Evolutionary conservation across 2,888 invertebrate genomes (phyloP).

Genomic region (Drosophila formosana): DNA sequence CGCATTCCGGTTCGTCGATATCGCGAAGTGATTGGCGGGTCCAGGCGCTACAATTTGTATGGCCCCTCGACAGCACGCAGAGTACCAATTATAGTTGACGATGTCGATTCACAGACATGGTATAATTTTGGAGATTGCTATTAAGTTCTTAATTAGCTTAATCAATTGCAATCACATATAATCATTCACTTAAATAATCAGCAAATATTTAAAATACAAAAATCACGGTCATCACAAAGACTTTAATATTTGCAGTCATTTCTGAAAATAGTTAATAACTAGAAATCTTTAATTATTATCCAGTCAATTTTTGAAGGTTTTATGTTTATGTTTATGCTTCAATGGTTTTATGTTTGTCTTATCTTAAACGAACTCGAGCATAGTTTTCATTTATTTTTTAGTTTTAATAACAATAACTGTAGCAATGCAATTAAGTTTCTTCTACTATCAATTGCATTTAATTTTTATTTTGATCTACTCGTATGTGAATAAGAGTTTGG

Average conservation of each 20-base stretch:
- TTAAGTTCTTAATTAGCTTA: slow-evolving; percentile 39
- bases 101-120: slow-evolving; percentile 61
- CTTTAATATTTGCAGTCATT: background rate
- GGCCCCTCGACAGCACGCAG: slow-evolving; percentile 42
- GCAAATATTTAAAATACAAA: background rate
- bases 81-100: slow-evolving; percentile 51
- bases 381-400: too few relatives aligned
- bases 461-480: too few relatives aligned
- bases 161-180: background rate
- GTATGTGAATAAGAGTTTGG: too few relatives aligned
- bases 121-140: slow-evolving; percentile 70
- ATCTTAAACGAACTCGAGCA: too few relatives aligned
- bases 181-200: background rate
- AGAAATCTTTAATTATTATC: too few relatives aligned
- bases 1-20: slow-evolving; percentile 59
- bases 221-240: background rate
- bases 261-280: too few relatives aligned
- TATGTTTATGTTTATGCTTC: too few relatives aligned
- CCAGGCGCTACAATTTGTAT: slow-evolving; percentile 61
- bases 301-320: too few relatives aligned
- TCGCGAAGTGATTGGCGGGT: slow-evolving; percentile 69
- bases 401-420: too few relatives aligned
- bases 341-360: too few relatives aligned
- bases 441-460: too few relatives aligned
- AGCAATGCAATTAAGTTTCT: too few relatives aligned